Conservation (phyloP, 2,797 vertebrate species). For the Sparidentex hasta region DNA sequence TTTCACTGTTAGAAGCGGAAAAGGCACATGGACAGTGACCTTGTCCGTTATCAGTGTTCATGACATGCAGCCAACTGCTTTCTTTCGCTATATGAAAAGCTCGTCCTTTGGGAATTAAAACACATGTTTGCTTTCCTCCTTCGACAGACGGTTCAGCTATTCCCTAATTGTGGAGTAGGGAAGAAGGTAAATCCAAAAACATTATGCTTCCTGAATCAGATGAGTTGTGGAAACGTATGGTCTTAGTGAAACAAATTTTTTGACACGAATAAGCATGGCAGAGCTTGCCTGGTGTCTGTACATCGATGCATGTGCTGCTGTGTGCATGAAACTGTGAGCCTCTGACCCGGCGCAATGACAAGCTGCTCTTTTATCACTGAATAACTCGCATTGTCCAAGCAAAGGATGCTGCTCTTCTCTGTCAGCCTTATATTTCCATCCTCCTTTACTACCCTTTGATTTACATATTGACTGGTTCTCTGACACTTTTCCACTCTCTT, state of each 20-base stretch:
- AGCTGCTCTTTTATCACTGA: conserved; percentile 18
- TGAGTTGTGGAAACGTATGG: not conserved
- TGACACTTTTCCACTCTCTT: not conserved
- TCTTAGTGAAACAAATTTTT: conserved; percentile 31
- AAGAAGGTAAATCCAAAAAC: conserved; percentile 79
- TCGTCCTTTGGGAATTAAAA: conserved; percentile 45
- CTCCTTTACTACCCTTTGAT: conserved; percentile 13
- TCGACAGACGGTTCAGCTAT: conserved; percentile 81
- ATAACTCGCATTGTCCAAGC: conserved; percentile 23
- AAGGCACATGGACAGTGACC: conserved; percentile 6
- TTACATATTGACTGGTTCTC: not conserved
- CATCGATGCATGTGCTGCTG: conserved; percentile 45
- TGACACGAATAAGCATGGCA: conserved; percentile 59
- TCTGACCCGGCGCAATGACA: conserved; percentile 6
- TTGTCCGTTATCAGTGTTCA: conserved; percentile 20
- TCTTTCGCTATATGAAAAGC: not conserved
- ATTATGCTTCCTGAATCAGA: conserved; percentile 9
- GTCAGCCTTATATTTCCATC: conserved; percentile 20
- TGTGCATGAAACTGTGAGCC: conserved; percentile 15
- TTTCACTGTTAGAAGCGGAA: not conserved
- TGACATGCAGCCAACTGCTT: conserved; percentile 2
- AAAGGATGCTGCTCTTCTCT: conserved; percentile 9
- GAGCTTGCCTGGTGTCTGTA: conserved; percentile 20
- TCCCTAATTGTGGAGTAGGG: conserved; percentile 82
- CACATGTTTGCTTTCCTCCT: conserved; percentile 63